Conservation (phyloP, 1,140 invertebrate species). For the Bradysia coprophila region DNA sequence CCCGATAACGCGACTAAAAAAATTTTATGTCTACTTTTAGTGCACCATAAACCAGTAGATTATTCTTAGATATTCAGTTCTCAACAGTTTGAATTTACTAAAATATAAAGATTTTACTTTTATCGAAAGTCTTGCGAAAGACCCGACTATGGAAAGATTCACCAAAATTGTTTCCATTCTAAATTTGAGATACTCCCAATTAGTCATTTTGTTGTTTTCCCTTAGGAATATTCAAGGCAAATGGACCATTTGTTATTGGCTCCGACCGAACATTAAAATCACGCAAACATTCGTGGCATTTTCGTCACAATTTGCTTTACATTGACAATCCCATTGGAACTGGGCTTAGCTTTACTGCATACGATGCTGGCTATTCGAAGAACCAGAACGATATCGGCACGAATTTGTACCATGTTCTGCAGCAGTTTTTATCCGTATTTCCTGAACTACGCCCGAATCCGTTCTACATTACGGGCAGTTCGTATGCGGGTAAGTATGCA, state of each 20-base stretch:
- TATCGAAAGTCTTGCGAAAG: too few relatives aligned
- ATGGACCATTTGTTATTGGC: background rate
- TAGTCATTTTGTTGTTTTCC: slow-evolving; percentile 57
- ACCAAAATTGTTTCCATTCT: too few relatives aligned
- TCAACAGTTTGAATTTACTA: too few relatives aligned
- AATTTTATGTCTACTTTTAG: too few relatives aligned
- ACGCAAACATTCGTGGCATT: slow-evolving; percentile 54
- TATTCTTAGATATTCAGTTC: too few relatives aligned
- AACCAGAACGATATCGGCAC: slow-evolving; percentile 47
- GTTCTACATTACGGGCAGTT: slow-evolving; percentile 71
- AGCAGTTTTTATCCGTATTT: slow-evolving; percentile 57
- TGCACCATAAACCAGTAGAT: too few relatives aligned
- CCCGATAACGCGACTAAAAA: too few relatives aligned
- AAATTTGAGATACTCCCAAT: too few relatives aligned
- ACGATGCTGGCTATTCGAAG: slow-evolving; percentile 37
- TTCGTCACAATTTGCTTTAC: slow-evolving; percentile 55
- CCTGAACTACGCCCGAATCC: slow-evolving; percentile 39
- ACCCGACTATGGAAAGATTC: too few relatives aligned
- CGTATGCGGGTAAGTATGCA: slow-evolving; percentile 72
- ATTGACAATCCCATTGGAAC: slow-evolving; percentile 79
- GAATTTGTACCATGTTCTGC: slow-evolving; percentile 41
- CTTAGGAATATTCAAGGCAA: slow-evolving; percentile 59
- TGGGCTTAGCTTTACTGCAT: slow-evolving; percentile 53
- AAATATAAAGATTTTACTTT: too few relatives aligned
- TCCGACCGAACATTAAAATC: slow-evolving; percentile 19